Percentiles rank a stretch among this genome's conserved stretches.
Conservation (phyloP, 2,113 vertebrate genomes). For the Cyphomyrus discorhynchus region DNA sequence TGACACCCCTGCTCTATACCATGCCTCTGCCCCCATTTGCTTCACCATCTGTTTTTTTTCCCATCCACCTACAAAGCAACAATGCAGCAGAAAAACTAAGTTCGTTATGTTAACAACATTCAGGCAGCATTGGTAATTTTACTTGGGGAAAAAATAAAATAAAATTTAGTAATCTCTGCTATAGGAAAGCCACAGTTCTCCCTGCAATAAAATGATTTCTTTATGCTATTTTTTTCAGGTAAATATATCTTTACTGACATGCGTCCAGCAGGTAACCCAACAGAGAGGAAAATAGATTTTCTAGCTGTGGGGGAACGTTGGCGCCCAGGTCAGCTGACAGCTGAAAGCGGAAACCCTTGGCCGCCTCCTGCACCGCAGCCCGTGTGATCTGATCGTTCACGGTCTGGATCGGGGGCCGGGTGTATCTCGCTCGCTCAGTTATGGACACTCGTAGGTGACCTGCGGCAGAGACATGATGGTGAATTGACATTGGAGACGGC, state of each 20-base stretch:
- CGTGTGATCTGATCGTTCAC: conserved; percentile 56
- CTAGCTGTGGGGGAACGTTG: conserved; percentile 61
- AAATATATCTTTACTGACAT: conserved; percentile 42
- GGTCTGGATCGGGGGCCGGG: conserved; percentile 53
- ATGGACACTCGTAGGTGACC: conserved; percentile 45
- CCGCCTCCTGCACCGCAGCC: conserved; percentile 55
- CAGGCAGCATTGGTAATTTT: background rate
- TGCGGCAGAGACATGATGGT: conserved; percentile 21
- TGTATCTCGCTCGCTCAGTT: conserved; percentile 35
- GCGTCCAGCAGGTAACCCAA: conserved; percentile 52
- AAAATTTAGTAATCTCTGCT: background rate
- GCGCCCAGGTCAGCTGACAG: conserved; percentile 57
- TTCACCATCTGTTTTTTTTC: background rate
- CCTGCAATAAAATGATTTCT: background rate
- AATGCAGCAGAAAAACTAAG: background rate
- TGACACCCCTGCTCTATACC: too few species aligned
- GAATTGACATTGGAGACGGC: background rate
- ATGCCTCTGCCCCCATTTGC: background rate
- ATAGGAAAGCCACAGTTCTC: background rate
- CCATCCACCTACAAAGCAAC: background rate
- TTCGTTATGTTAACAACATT: background rate
- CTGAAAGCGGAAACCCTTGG: conserved; percentile 58
- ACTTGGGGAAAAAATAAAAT: background rate
- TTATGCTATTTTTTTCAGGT: background rate
- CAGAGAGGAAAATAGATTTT: conserved; percentile 65